Evolutionary conservation across 2,113 vertebrate species (phyloP).

Genomic region (Cololabis saira): DNA sequence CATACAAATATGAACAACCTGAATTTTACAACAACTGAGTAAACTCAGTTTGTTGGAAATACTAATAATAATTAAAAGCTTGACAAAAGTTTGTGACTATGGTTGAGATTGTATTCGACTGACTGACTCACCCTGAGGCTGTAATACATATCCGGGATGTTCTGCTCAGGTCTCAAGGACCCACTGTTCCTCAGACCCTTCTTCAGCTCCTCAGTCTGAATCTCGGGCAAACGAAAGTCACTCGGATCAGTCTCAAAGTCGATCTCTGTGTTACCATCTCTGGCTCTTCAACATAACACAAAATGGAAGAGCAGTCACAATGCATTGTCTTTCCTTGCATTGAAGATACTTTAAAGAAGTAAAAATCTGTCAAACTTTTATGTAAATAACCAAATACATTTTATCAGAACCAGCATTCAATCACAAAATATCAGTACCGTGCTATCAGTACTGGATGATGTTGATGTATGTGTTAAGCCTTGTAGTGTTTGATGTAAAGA

Average conservation of each 20-base stretch:
- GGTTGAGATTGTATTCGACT: neutral
- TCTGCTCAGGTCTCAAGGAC: constrained; percentile 64
- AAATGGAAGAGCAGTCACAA: constrained; percentile 5
- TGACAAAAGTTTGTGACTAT: neutral
- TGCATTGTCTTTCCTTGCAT: neutral
- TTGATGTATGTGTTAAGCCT: no score
- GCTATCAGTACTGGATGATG: neutral
- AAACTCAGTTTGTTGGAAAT: no score
- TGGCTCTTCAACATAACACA: constrained; percentile 72
- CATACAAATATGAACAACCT: no score
- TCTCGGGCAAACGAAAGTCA: constrained; percentile 83
- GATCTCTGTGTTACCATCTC: constrained; percentile 84
- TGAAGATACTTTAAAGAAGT: neutral
- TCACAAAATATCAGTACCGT: neutral
- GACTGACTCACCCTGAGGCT: constrained; percentile 83
- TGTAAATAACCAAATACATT: neutral
- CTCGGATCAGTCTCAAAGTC: constrained; percentile 82
- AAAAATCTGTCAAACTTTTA: neutral
- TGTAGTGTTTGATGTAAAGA: constrained; percentile 4
- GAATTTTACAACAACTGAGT: no score
- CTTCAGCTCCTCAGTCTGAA: constrained; percentile 71
- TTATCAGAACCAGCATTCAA: neutral
- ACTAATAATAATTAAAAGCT: no score
- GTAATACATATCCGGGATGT: constrained; percentile 82
- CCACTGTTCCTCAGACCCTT: constrained; percentile 61